Evolutionary conservation across 2,113 vertebrate species (phyloP), one percentile per base, ranked within the genome.

Genomic region (Misgurnus mizolepis): DNA sequence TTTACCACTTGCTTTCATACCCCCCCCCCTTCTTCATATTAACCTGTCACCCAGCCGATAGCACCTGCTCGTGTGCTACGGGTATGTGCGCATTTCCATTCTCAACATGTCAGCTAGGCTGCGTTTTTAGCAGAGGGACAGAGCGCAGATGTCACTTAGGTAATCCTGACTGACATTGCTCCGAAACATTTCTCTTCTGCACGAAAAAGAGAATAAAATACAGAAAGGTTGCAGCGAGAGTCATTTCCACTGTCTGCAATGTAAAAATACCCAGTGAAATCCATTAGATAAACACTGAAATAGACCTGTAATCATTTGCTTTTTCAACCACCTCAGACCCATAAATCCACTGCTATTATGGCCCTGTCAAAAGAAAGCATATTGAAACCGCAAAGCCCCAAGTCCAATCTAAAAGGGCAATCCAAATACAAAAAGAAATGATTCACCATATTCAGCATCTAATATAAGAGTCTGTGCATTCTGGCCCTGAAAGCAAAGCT

Each of bases 41-140:
- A 85, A 88, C 79, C 80, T 79, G 85, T 86, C 81, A 85, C 79
- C 60, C 10, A 73, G 43, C 66, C 79, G 78, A 83, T 78, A 72
- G 18, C 17, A 11, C 5, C 12, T 14, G 64, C 76, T 67, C 61
- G 75, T 66, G 40, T 64, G n/a, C n/a, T 34, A 56, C 74, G 61
- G 76, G 53, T 82, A 73, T 67, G 58, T 40, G 76, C 40, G 34
- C 68, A 79, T 72, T 78, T 81, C 65, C 66, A 78, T 75, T 71
- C 77, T 64, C 56, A 69, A 82, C 68, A 65, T 74, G 79, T 83
- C 81, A 82, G 65, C 50, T 49, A 41, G 66, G 61, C 58, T 81
- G 47, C 65, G 7, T 81, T 82, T 78, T 43, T 61, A 84, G 40
- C 41, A 50, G 66, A 78, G 65, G 80, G 80, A 80, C 53, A 67